Percentiles rank a stretch among this genome's conserved stretches.
Conservation (phyloP, 2,113 vertebrate species). For the Xiphophorus hellerii region DNA sequence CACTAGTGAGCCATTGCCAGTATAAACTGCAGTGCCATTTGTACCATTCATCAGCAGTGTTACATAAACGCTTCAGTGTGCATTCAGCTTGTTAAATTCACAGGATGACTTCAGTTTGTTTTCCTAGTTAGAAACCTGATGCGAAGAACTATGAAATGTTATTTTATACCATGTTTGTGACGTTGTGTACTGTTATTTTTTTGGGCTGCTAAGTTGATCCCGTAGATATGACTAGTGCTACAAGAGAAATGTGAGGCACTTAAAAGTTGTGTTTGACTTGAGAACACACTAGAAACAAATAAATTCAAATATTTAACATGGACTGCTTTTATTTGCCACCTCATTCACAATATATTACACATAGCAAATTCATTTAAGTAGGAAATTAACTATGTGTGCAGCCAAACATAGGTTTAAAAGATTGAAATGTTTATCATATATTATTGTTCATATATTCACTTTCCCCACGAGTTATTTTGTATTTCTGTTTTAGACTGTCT, state of each 20-base stretch:
- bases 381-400: neutral
- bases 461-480: neutral
- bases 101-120: constrained; percentile 32
- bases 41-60: constrained; percentile 58
- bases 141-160: constrained; percentile 22
- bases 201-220: constrained; percentile 69
- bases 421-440: neutral
- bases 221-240: constrained; percentile 64
- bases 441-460: neutral
- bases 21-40: constrained; percentile 49
- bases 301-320: constrained; percentile 84
- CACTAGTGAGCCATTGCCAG: constrained; percentile 29
- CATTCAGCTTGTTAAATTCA: constrained; percentile 49
- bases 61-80: constrained; percentile 59
- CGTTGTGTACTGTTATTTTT: constrained; percentile 70
- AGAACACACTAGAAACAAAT: constrained; percentile 73
- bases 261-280: constrained; percentile 80
- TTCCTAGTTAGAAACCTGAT: constrained; percentile 43
- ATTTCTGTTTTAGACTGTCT: neutral
- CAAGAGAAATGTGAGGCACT: constrained; percentile 65
- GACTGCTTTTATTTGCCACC: constrained; percentile 23
- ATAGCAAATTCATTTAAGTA: neutral
- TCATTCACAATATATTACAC: neutral
- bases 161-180: constrained; percentile 64
- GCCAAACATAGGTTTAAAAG: neutral